phyloP scores from a whole-genome alignment of 2,797 vertebrate species.

The Macrochelys suwanniensis region DNA sequence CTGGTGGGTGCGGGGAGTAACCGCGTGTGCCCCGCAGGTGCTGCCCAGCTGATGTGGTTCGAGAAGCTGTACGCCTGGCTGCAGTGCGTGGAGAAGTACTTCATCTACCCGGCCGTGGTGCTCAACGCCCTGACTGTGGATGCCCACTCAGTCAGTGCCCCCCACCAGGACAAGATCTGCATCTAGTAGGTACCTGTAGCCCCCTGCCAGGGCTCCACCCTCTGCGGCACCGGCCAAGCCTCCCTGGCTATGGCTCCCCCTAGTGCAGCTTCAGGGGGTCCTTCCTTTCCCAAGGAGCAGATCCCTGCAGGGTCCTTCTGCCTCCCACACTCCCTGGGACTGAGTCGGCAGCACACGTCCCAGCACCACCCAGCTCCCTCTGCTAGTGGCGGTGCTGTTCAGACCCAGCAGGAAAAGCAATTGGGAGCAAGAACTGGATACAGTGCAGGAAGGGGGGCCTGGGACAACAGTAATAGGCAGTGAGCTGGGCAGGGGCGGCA shows the following conservation, averaged over 20 bases:
- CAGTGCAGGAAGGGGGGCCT: not conserved
- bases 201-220: fast-evolving
- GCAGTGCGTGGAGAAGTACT: conserved; percentile 92
- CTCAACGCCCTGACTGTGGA: conserved; percentile 92
- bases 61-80: conserved; percentile 93
- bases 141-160: conserved; percentile 86
- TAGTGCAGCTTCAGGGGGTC: too few species aligned
- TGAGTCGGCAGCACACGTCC: not conserved
- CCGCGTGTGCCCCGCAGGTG: conserved; percentile 78
- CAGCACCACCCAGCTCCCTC: not conserved
- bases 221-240: not conserved
- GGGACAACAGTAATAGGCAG: not conserved
- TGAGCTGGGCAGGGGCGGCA: not conserved
- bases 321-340: not conserved
- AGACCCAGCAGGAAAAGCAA: not conserved
- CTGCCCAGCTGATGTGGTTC: conserved; percentile 95
- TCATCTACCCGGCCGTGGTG: conserved; percentile 92
- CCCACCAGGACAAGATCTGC: conserved; percentile 89
- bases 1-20: not conserved
- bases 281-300: not conserved
- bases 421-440: not conserved
- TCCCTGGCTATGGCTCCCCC: not conserved
- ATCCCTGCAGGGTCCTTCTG: not conserved
- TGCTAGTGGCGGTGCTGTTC: not conserved
- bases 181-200: conserved; percentile 83